Base-by-base conservation (phyloP, 2,888 invertebrate genomes). In the Noctua janthe region DNA sequence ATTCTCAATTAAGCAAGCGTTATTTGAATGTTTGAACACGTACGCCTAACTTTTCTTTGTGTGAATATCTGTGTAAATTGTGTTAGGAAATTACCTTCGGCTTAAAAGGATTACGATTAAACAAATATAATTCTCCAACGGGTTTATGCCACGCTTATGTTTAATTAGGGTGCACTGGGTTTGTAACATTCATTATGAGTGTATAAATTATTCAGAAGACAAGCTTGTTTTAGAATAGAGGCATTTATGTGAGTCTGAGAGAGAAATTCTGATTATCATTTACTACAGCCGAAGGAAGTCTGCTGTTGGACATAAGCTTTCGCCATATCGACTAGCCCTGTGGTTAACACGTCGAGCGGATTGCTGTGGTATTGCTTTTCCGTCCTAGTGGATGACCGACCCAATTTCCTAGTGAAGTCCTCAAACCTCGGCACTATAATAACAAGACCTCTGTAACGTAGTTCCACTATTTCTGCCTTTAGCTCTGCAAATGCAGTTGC, bases 101-200 rank as follows among this genome's bases (percentile, higher is more conserved):
- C 54, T 67, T 86, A 80, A 88, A 82, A 75, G 82, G 71, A 86
- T 88, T 86, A 82, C 35, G 49, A 70, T 76, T 54, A 79, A 76
- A 78, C 59, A 74, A 81, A 80, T 76, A 74, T 80, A 54, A 81
- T 74, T 43, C 80, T 80, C 70, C 17, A 59, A 59, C 51, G 69
- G 85, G 62, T 81, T 87, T 78, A 75, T 77, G 86, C 64, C 86
- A 76, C 62, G 86, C 75, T 79, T 81, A 74, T 74, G 88, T 79
- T 71, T 86, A 86, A 88, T 86, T 80, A 84, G 77, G 74, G 69
- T 84, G 80, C 78, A 78, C 54, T 43, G 51, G 72, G 67, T 71
- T 67, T 81, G 71, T 77, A 59, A 76, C 66, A 67, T 81, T 76
- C 51, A 83, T 78, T 87, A 84, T 71, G 71, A 72, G 64, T 70